Percentiles rank a stretch among this genome's conserved stretches.
Conservation (phyloP, 1,140 invertebrate species). For the Glomeris maerens region DNA sequence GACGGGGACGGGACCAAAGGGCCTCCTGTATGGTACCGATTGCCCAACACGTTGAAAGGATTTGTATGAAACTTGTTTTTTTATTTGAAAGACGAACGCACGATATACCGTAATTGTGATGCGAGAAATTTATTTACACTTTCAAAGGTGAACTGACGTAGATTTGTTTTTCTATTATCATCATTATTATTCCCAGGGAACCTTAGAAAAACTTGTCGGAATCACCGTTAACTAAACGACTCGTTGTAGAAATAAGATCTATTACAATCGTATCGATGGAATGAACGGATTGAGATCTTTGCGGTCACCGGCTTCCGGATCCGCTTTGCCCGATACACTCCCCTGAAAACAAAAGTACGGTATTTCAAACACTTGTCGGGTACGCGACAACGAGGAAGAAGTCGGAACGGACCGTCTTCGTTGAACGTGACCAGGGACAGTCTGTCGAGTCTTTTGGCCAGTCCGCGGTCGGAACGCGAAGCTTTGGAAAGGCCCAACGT, state of each 20-base stretch:
- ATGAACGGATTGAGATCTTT: not conserved
- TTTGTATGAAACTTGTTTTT: no score
- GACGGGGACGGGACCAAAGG: no score
- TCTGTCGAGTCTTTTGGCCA: conserved; percentile 73
- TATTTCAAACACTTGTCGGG: not conserved
- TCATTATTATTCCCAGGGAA: no score
- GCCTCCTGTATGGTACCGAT: no score
- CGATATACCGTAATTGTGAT: no score
- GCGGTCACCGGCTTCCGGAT: not conserved
- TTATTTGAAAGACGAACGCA: no score
- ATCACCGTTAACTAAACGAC: not conserved
- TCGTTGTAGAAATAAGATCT: not conserved
- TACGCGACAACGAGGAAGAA: not conserved
- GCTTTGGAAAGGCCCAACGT: conserved; percentile 27
- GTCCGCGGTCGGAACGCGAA: conserved; percentile 33
- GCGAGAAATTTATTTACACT: no score
- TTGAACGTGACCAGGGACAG: conserved; percentile 77
- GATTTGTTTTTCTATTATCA: not conserved
- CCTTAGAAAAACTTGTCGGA: no score
- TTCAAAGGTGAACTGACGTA: not conserved
- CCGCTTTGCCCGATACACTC: not conserved
- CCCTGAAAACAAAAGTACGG: not conserved
- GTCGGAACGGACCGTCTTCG: conserved; percentile 47
- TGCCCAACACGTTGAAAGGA: no score
- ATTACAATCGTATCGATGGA: not conserved